Percentiles rank a stretch among this genome's conserved stretches.
Evolutionary conservation across 1,140 invertebrate genomes (phyloP).

Genomic region (Matsumurasca onukii): DNA sequence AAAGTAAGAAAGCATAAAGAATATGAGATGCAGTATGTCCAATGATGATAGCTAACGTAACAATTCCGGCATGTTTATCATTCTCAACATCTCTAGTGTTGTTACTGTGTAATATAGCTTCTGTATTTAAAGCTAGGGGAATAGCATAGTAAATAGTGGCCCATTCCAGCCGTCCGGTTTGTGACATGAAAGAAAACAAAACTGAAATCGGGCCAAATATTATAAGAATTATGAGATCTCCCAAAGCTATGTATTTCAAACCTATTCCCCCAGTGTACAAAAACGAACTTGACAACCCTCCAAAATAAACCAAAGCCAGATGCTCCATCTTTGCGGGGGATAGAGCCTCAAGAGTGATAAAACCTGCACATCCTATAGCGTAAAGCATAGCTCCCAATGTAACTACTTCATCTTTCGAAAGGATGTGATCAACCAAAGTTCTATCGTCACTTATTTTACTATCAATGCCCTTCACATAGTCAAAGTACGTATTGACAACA

Average conservation of each 20-base stretch:
- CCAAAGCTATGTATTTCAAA: conserved; percentile 62
- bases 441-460: conserved; percentile 89
- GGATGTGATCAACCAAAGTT: conserved; percentile 87
- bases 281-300: conserved; percentile 93
- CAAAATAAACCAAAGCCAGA: conserved; percentile 91
- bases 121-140: conserved; percentile 90
- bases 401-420: conserved; percentile 83
- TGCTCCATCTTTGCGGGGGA: conserved; percentile 93
- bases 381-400: conserved; percentile 81
- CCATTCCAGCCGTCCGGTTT: conserved; percentile 84
- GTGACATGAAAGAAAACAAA: conserved; percentile 90
- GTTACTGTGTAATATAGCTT: conserved; percentile 93
- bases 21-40: conserved; percentile 88
- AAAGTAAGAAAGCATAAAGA: conserved; percentile 86
- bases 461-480: conserved; percentile 92
- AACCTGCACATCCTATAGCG: conserved; percentile 83
- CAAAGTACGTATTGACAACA: conserved; percentile 96
- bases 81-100: conserved; percentile 80
- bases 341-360: conserved; percentile 73
- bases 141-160: conserved; percentile 90
- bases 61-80: conserved; percentile 44
- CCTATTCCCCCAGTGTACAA: conserved; percentile 69
- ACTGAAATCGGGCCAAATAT: conserved; percentile 94
- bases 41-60: conserved; percentile 91
- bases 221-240: conserved; percentile 74